Conservation (phyloP, 2,888 invertebrate species). For the Erebia palarica region DNA sequence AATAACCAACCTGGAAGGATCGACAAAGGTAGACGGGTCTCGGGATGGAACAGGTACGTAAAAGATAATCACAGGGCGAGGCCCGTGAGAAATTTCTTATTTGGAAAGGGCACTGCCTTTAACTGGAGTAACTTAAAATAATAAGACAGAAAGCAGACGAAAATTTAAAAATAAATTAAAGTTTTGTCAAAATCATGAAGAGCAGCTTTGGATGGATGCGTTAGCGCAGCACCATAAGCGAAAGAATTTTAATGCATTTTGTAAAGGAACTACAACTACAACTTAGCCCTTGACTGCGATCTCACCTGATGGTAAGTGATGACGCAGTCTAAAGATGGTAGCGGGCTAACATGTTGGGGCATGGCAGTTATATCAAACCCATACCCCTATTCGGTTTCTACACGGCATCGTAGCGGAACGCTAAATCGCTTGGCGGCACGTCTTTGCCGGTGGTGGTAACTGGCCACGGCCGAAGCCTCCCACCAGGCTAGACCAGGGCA, state of each 20-base stretch:
- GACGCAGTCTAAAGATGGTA: too few species aligned
- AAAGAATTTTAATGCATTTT: not conserved
- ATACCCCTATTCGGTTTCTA: too few species aligned
- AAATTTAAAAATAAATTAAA: not conserved
- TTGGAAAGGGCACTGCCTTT: too few species aligned
- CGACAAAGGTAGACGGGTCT: not conserved
- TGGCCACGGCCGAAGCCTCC: too few species aligned
- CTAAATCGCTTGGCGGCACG: too few species aligned
- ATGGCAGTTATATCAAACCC: too few species aligned
- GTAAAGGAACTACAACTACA: slow-evolving; percentile 9
- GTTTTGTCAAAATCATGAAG: not conserved
- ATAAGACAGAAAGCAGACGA: not conserved
- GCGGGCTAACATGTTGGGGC: too few species aligned
- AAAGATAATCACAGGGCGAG: not conserved
- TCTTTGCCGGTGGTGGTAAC: too few species aligned
- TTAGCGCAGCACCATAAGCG: not conserved
- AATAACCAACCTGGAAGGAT: not conserved
- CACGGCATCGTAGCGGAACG: too few species aligned
- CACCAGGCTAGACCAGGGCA: too few species aligned
- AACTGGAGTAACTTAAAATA: not conserved
- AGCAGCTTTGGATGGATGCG: not conserved
- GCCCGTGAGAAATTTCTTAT: not conserved
- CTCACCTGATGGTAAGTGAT: too few species aligned
- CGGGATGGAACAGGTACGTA: not conserved
- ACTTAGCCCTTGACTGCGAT: not conserved